Conservation (phyloP, 2,113 vertebrate genomes). For the Melanerpes formicivorus region DNA sequence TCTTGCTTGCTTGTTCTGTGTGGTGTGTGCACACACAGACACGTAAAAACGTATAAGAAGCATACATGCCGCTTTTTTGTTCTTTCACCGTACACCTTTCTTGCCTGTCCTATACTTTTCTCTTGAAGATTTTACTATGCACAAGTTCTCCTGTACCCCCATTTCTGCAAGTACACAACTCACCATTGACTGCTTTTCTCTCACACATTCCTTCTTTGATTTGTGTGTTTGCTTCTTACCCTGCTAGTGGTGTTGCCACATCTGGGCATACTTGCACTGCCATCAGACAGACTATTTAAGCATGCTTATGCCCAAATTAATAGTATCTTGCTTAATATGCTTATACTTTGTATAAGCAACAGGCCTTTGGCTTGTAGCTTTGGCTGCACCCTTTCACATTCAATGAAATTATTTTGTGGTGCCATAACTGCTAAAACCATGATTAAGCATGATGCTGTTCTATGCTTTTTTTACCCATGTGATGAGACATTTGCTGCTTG, state of each 20-base stretch:
- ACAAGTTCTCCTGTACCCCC: background rate
- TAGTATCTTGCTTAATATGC: background rate
- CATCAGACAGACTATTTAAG: background rate
- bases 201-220: background rate
- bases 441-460: background rate
- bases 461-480: background rate
- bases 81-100: background rate
- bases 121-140: background rate
- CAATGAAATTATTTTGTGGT: background rate
- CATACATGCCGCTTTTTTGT: rapidly evolving
- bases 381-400: background rate
- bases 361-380: background rate
- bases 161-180: background rate
- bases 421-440: rapidly evolving
- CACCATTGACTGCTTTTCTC: background rate
- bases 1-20: background rate
- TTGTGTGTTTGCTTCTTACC: background rate
- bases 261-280: background rate
- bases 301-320: background rate
- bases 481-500: background rate
- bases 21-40: background rate
- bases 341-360: background rate
- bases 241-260: background rate
- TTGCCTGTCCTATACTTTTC: background rate
- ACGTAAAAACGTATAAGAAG: background rate